These are phyloP conservation scores for Parascotia fuliginaria DNA, from an alignment of 2,888 invertebrate genomes.

Conservation along the genomic window DNA sequence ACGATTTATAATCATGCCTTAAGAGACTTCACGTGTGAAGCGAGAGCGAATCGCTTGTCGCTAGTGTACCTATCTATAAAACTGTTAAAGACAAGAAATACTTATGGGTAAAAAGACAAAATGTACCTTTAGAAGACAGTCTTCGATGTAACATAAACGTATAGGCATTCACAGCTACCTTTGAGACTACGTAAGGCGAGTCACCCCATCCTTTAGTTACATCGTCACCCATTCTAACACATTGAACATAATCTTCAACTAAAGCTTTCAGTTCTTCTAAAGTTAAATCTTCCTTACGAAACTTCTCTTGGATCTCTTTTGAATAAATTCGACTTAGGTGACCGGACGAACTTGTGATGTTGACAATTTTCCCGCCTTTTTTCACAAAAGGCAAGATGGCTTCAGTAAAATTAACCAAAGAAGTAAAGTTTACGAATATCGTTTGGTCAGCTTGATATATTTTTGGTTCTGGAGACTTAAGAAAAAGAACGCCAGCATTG, in stretches of 20 bases:
- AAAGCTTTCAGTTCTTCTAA: conserved; percentile 83
- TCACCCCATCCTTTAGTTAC: conserved; percentile 83
- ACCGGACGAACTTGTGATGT: conserved; percentile 90
- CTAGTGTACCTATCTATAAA: too few relatives aligned
- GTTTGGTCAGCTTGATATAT: conserved; percentile 66
- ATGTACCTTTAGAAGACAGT: conserved; percentile 60
- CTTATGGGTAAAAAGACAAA: not conserved
- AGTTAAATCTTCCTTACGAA: conserved; percentile 81
- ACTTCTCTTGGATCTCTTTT: conserved; percentile 72
- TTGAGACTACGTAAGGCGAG: conserved; percentile 89
- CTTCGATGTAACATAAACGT: conserved; percentile 87
- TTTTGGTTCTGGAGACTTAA: conserved; percentile 66
- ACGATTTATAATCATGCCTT: too few relatives aligned
- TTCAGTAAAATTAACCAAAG: conserved; percentile 79
- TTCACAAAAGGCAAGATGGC: conserved; percentile 88
- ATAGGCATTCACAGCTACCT: conserved; percentile 90
- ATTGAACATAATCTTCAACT: conserved; percentile 87
- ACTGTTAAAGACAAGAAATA: not conserved
- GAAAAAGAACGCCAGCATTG: conserved; percentile 87
- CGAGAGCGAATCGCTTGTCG: too few relatives aligned
- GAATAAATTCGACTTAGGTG: conserved; percentile 87
- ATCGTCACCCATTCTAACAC: conserved; percentile 64
- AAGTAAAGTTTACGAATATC: conserved; percentile 66
- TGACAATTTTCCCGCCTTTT: conserved; percentile 89
- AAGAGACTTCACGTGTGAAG: too few relatives aligned